Percentiles rank a stretch among this genome's conserved stretches.
Conservation (phyloP, 2,113 vertebrate species). For the Erinaceus europaeus region DNA sequence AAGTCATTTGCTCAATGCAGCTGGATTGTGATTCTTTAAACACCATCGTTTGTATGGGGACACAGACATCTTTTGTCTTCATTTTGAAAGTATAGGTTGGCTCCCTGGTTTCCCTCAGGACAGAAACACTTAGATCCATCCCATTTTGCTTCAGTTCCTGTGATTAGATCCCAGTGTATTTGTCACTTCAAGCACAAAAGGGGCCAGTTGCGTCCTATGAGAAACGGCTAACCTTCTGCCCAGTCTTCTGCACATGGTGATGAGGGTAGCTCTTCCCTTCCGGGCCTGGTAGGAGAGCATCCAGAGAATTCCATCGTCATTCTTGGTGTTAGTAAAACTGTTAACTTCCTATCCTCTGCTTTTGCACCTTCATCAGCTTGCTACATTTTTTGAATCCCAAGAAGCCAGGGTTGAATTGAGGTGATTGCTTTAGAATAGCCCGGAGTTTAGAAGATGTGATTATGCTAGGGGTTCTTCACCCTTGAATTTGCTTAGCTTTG, state of each 20-base stretch:
- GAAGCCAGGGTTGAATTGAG: conserved; percentile 30
- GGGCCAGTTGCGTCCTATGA: background rate
- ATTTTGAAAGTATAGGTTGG: background rate
- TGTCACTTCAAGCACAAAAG: background rate
- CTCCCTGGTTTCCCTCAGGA: background rate
- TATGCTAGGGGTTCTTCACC: background rate
- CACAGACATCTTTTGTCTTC: background rate
- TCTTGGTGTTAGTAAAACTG: background rate
- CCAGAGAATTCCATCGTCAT: background rate
- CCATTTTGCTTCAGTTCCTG: background rate
- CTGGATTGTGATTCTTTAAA: conserved; percentile 41
- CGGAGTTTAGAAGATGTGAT: conserved; percentile 23
- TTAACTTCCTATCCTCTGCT: background rate
- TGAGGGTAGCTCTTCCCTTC: background rate
- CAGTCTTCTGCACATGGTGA: background rate
- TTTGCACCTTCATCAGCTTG: conserved; percentile 10
- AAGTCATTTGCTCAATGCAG: conserved; percentile 33
- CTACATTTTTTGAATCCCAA: background rate
- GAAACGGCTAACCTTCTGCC: background rate
- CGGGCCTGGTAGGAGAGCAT: background rate
- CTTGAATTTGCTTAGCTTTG: conserved; percentile 27
- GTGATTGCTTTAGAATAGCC: background rate
- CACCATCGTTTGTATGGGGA: conserved; percentile 3
- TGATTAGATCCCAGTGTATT: background rate
- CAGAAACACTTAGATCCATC: background rate